Percentiles rank a stretch among this genome's conserved stretches.
These are phyloP conservation scores for Drosophila tanythrix DNA, from an alignment of 2,888 invertebrate genomes.

Conservation along the genomic window DNA sequence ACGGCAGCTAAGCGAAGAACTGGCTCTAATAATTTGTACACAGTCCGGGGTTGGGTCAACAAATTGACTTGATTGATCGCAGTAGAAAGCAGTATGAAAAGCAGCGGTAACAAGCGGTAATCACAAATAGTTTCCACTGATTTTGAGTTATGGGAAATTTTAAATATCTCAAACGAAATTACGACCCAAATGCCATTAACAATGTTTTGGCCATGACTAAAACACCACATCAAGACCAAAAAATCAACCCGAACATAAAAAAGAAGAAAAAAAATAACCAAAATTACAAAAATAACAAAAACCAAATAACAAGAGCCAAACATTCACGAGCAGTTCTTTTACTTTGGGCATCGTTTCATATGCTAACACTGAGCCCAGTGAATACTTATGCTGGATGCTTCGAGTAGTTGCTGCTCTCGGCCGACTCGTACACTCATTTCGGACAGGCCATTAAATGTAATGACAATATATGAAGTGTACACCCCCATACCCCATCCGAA, in stretches of 20 bases:
- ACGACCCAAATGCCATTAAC: conserved; percentile 79
- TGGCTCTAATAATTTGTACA: conserved; percentile 55
- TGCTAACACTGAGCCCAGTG: conserved; percentile 55
- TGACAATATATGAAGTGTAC: conserved; percentile 74
- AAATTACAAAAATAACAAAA: conserved; percentile 6
- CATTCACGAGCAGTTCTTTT: conserved; percentile 41
- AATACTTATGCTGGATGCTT: conserved; percentile 39
- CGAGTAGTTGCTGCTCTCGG: conserved; percentile 34
- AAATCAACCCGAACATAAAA: conserved; percentile 20
- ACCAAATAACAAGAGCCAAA: conserved; percentile 25
- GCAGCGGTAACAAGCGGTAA: conserved; percentile 76
- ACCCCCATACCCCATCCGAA: conserved; percentile 5
- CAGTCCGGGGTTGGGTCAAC: conserved; percentile 56
- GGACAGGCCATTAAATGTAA: conserved; percentile 79
- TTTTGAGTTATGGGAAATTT: conserved; percentile 83
- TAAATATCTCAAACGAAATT: conserved; percentile 69
- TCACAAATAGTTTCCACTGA: conserved; percentile 82
- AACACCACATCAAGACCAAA: conserved; percentile 34
- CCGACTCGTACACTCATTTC: conserved; percentile 46
- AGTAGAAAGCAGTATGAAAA: conserved; percentile 73
- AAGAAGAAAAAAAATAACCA: neutral
- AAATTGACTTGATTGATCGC: conserved; percentile 77
- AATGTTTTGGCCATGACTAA: conserved; percentile 65
- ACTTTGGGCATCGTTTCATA: conserved; percentile 46
- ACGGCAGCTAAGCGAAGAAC: conserved; percentile 13